Evolutionary conservation across 2,888 invertebrate genomes (phyloP).

Genomic region (Lydus trimaculatus): DNA sequence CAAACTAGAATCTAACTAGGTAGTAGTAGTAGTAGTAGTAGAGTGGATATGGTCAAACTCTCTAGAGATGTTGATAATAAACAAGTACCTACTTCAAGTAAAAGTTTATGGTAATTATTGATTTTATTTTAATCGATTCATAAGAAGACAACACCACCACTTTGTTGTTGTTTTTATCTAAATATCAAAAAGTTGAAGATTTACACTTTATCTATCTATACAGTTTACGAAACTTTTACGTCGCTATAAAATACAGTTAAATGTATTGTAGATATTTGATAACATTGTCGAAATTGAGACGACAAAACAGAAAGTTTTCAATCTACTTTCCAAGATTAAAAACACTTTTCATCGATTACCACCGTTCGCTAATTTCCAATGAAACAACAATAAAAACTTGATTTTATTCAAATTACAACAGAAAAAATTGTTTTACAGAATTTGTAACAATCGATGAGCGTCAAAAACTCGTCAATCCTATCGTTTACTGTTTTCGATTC

Average conservation of each 20-base stretch:
- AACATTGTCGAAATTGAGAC: conserved; percentile 5
- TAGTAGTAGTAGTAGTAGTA: too few relatives aligned
- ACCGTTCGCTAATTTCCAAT: not conserved
- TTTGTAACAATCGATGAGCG: too few relatives aligned
- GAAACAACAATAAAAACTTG: too few relatives aligned
- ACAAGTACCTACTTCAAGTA: conserved; percentile 39
- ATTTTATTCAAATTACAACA: too few relatives aligned
- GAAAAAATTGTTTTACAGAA: too few relatives aligned
- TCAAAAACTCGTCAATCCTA: too few relatives aligned
- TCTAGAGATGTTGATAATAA: conserved; percentile 32
- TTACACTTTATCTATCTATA: conserved; percentile 36
- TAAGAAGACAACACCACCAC: not conserved
- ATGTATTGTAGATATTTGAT: conserved; percentile 19
- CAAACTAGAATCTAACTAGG: conserved; percentile 47
- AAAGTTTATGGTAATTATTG: not conserved
- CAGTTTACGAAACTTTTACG: conserved; percentile 31
- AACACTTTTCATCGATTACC: not conserved
- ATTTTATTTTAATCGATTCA: not conserved
- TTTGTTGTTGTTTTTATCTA: conserved; percentile 27
- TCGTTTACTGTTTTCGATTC: too few relatives aligned
- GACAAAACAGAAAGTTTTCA: not conserved
- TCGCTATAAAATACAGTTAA: conserved; percentile 27
- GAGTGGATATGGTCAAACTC: conserved; percentile 39
- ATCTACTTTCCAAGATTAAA: not conserved
- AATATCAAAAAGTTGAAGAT: conserved; percentile 32